Evolutionary conservation across 1,140 invertebrate species (phyloP).

Genomic region (Metaphire vulgaris): DNA sequence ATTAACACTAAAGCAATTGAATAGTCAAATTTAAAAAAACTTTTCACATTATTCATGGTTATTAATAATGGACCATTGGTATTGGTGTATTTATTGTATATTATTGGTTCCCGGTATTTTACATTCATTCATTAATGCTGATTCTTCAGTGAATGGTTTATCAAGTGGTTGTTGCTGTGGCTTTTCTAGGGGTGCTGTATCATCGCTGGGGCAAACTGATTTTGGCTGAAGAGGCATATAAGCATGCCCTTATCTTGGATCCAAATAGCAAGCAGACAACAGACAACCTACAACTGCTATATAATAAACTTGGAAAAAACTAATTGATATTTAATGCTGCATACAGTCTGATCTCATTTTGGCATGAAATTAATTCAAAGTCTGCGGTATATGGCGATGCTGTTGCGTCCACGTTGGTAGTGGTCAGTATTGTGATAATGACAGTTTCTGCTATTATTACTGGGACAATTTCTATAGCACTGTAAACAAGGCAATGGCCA

Average conservation of each 20-base stretch:
- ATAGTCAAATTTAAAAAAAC: no score
- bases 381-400: no score
- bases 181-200: conserved; percentile 76
- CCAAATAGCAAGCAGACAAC: conserved; percentile 48
- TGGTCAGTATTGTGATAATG: no score
- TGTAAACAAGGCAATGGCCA: no score
- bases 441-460: no score
- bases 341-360: no score
- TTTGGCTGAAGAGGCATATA: conserved; percentile 68
- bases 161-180: conserved; percentile 19
- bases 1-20: no score
- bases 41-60: no score
- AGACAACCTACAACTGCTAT: conserved; percentile 60
- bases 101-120: background rate
- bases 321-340: no score
- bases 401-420: no score
- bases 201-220: conserved; percentile 80
- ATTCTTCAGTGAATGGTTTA: background rate
- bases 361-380: no score
- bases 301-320: conserved; percentile 17
- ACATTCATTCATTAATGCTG: background rate
- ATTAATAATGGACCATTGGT: background rate
- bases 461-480: no score
- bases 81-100: background rate
- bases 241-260: conserved; percentile 66